Percentiles rank a stretch among this genome's conserved stretches.
Evolutionary conservation across 2,797 vertebrate species (phyloP).

Genomic region (Trachops cirrhosus): DNA sequence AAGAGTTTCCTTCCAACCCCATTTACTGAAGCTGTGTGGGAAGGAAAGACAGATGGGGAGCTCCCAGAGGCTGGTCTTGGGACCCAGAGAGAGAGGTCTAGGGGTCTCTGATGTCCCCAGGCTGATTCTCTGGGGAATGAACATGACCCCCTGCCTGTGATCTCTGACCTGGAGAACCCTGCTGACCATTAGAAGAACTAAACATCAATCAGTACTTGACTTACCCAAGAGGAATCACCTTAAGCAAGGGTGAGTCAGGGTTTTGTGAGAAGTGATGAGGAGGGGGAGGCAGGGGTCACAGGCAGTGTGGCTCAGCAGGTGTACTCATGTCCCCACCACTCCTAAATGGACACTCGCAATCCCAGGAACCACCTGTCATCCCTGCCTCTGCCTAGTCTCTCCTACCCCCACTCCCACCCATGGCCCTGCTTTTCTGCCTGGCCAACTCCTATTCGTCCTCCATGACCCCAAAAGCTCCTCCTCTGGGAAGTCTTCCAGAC

Average conservation of each 20-base stretch:
- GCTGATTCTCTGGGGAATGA: background rate
- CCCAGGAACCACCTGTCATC: background rate
- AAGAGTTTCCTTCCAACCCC: background rate
- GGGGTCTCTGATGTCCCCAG: background rate
- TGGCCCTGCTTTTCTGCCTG: background rate
- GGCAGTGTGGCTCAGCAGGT: background rate
- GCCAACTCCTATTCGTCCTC: background rate
- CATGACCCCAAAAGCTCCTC: background rate
- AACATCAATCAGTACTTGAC: background rate
- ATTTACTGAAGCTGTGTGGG: background rate
- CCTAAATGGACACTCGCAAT: background rate
- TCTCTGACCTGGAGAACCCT: background rate
- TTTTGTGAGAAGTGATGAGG: background rate
- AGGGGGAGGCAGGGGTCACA: background rate
- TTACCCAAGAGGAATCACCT: background rate
- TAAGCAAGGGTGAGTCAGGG: background rate
- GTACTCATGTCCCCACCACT: too few species aligned
- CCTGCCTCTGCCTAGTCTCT: background rate
- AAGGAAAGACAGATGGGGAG: background rate
- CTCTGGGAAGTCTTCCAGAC: slow-evolving; percentile 25
- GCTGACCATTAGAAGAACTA: background rate
- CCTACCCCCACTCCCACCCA: background rate
- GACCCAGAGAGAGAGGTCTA: background rate
- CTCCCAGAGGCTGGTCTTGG: background rate
- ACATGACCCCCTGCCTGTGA: background rate